Conservation (phyloP, 1,140 invertebrate genomes). For the Hormaphis cornu region DNA sequence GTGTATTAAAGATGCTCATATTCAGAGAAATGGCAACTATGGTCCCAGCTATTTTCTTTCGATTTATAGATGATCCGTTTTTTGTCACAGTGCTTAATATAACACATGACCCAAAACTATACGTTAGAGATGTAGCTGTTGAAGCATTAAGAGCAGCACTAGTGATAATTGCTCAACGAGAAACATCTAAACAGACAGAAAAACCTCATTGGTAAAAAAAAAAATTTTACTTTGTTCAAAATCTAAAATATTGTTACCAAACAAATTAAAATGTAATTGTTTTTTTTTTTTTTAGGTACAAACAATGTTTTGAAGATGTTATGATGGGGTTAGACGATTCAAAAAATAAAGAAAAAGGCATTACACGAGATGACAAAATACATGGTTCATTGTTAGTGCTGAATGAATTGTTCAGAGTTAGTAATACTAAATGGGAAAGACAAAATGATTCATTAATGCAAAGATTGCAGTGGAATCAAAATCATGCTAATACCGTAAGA, state of each 20-base stretch:
- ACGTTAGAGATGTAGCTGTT: constrained; percentile 83
- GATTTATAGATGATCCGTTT: constrained; percentile 91
- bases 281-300: constrained; percentile 45
- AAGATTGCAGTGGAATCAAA: constrained; percentile 41
- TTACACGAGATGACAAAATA: constrained; percentile 77
- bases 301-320: constrained; percentile 85
- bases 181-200: constrained; percentile 79
- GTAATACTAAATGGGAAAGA: constrained; percentile 80
- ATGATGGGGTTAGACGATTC: constrained; percentile 63
- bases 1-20: constrained; percentile 57
- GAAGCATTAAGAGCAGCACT: constrained; percentile 86
- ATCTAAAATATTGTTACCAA: neutral
- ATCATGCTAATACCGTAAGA: constrained; percentile 1
- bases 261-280: neutral
- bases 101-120: constrained; percentile 82
- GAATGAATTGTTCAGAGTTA: constrained; percentile 87
- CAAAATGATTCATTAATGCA: constrained; percentile 63
- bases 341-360: constrained; percentile 60
- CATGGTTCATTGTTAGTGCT: constrained; percentile 89
- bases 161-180: constrained; percentile 86
- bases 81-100: constrained; percentile 93
- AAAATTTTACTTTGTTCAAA: neutral
- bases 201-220: constrained; percentile 68
- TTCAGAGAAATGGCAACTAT: constrained; percentile 87
- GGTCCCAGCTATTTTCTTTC: constrained; percentile 96